Evolutionary conservation across 2,797 vertebrate species (phyloP).

Genomic region (Manis javanica): DNA sequence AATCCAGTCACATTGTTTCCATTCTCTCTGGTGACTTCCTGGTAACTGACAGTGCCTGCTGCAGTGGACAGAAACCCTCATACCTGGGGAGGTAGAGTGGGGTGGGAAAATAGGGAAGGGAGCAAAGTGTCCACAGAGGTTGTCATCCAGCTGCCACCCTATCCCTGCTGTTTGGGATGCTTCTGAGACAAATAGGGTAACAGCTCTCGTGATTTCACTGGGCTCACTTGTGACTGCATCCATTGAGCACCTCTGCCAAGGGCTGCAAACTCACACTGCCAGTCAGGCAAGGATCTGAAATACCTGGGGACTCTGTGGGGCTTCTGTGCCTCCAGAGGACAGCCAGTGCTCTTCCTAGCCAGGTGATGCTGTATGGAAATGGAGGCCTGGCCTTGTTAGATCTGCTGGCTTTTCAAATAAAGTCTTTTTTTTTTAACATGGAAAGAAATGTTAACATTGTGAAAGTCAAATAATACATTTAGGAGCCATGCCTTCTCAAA

Average conservation of each 20-base stretch:
- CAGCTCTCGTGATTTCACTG: not conserved
- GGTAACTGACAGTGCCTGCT: not conserved
- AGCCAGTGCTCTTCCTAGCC: not conserved
- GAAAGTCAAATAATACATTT: not conserved
- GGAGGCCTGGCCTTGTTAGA: not conserved
- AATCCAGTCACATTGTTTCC: not conserved
- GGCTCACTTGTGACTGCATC: not conserved
- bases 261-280: not conserved
- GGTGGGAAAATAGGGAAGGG: not conserved
- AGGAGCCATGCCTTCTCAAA: not conserved
- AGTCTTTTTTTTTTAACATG: not conserved
- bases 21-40: not conserved
- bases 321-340: not conserved
- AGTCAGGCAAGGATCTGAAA: not conserved
- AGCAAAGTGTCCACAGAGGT: not conserved
- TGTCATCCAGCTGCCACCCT: not conserved
- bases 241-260: not conserved
- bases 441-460: not conserved
- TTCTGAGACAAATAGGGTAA: not conserved
- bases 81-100: not conserved
- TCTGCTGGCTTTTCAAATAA: not conserved
- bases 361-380: not conserved
- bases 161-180: not conserved
- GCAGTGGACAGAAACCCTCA: not conserved
- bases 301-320: not conserved